phyloP scores from a whole-genome alignment of 2,888 invertebrate genomes.

The Lymantria dispar region DNA sequence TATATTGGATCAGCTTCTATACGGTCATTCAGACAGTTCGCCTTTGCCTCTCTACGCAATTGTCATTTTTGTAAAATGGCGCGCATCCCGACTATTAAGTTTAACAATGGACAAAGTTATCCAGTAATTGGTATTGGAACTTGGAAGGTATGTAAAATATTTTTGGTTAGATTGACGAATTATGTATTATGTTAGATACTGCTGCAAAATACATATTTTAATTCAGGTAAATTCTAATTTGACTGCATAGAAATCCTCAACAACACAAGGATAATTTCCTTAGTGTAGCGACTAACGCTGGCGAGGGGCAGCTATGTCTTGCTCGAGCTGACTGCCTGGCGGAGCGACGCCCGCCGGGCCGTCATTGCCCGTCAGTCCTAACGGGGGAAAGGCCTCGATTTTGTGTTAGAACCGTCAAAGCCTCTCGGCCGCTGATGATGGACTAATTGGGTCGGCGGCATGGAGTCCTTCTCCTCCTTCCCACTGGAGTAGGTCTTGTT shows the following conservation, averaged over 20 bases:
- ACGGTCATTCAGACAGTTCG: not conserved
- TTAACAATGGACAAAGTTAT: conserved; percentile 1
- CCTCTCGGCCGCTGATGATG: too few relatives aligned
- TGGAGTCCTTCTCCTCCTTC: too few relatives aligned
- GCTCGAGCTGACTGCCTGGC: too few relatives aligned
- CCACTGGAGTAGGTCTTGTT: too few relatives aligned
- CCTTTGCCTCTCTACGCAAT: not conserved
- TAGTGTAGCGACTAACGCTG: too few relatives aligned
- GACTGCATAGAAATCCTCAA: not conserved
- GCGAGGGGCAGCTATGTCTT: too few relatives aligned
- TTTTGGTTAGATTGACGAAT: not conserved
- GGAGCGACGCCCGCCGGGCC: too few relatives aligned
- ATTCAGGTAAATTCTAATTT: not conserved
- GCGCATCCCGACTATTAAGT: not conserved
- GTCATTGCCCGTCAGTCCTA: too few relatives aligned
- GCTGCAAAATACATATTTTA: not conserved
- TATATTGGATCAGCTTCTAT: not conserved
- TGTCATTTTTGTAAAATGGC: conserved; percentile 1
- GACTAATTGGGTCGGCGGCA: too few relatives aligned
- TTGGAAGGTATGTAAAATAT: conserved; percentile 1
- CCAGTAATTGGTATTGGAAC: conserved; percentile 1
- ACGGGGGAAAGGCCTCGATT: too few relatives aligned
- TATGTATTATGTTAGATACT: not conserved
- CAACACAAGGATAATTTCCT: too few relatives aligned
- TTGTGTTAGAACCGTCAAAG: too few relatives aligned